phyloP scores from a whole-genome alignment of 1,140 invertebrate species.

The Drosophila suzukii region DNA sequence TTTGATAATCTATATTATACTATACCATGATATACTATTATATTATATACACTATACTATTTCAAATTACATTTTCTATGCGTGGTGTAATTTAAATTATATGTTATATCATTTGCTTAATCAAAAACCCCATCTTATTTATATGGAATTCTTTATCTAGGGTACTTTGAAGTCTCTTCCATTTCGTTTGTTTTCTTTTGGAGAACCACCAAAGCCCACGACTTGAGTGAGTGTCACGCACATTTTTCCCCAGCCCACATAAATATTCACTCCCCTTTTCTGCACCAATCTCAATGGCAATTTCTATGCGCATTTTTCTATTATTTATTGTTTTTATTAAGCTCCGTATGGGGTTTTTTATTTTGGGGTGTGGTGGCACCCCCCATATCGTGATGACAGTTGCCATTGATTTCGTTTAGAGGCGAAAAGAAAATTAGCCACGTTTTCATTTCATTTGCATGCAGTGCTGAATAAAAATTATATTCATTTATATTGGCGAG shows the following conservation, averaged over 20 bases:
- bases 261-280: not conserved
- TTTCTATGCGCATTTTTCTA: conserved; percentile 79
- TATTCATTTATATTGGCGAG: conserved; percentile 33
- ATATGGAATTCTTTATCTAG: not conserved
- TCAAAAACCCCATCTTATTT: not conserved
- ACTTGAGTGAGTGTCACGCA: conserved; percentile 70
- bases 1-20: no score
- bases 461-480: conserved; percentile 65
- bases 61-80: no score
- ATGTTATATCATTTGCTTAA: no score
- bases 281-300: conserved; percentile 24
- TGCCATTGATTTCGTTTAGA: conserved; percentile 65
- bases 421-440: conserved; percentile 65
- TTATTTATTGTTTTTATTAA: conserved; percentile 77
- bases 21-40: no score
- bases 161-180: not conserved
- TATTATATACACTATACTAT: no score
- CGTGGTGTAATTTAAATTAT: no score
- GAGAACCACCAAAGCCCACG: conserved; percentile 40
- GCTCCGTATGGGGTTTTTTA: conserved; percentile 4
- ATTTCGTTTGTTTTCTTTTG: not conserved
- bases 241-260: conserved; percentile 23
- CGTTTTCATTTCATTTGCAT: conserved; percentile 67
- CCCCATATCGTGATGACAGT: conserved; percentile 56
- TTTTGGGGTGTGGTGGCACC: not conserved